Percentiles rank a stretch among this genome's conserved stretches.
phyloP scores from a whole-genome alignment of 30 jellyfish, hydroid and myxozoan genomes.

The Aurelia sp. region DNA sequence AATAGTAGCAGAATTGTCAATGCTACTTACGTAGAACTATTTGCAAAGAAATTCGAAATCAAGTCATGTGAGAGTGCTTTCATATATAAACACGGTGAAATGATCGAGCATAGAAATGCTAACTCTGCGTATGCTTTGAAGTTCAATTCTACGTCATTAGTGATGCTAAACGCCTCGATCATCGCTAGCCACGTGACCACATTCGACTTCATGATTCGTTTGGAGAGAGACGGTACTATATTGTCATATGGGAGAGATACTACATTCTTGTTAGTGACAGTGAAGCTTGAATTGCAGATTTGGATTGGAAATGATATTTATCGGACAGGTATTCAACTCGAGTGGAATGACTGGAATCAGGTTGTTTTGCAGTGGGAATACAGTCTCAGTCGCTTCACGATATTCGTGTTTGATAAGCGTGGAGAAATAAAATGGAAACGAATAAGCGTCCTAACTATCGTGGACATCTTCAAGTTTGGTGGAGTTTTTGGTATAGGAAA shows the following conservation, averaged over 20 bases:
- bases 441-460: background rate
- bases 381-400: slow-evolving; percentile 2
- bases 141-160: slow-evolving; percentile 62
- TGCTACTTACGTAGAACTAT: slow-evolving; percentile 2
- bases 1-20: background rate
- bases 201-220: slow-evolving; percentile 38
- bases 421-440: slow-evolving; percentile 37
- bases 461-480: slow-evolving; percentile 33
- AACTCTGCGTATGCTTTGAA: slow-evolving; percentile 52
- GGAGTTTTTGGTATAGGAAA: slow-evolving; percentile 60
- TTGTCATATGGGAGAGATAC: slow-evolving; percentile 52
- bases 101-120: slow-evolving; percentile 56
- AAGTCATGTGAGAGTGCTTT: slow-evolving; percentile 43
- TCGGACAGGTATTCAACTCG: slow-evolving; percentile 20
- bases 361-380: slow-evolving; percentile 46
- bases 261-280: slow-evolving; percentile 38
- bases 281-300: slow-evolving; percentile 6
- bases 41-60: slow-evolving; percentile 11
- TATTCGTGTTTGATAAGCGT: slow-evolving; percentile 37
- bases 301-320: slow-evolving; percentile 35
- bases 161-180: slow-evolving; percentile 20
- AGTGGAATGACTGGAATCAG: slow-evolving; percentile 50
- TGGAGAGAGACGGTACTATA: slow-evolving; percentile 49
- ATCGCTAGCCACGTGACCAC: slow-evolving; percentile 14
- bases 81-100: slow-evolving; percentile 25